phyloP scores from a whole-genome alignment of 2,888 invertebrate species.

The Campaea margaritaria region DNA sequence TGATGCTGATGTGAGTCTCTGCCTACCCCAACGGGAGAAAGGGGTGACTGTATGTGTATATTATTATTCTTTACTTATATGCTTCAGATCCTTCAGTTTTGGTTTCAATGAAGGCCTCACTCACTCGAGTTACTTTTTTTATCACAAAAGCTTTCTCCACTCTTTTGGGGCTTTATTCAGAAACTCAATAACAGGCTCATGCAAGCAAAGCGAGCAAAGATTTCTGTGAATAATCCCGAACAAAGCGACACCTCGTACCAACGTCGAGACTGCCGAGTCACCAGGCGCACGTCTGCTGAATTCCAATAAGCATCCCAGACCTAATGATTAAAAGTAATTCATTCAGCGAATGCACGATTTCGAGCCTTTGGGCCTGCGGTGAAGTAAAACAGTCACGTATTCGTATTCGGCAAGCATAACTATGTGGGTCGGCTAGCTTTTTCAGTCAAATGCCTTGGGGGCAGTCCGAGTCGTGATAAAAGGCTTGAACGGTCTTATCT shows the following conservation, averaged over 20 bases:
- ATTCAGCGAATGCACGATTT: conserved; percentile 54
- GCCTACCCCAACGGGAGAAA: too few relatives aligned
- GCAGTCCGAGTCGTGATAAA: conserved; percentile 38
- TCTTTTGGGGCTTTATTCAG: conserved; percentile 3
- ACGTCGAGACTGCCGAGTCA: conserved; percentile 41
- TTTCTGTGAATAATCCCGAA: conserved; percentile 36
- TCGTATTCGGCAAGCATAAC: conserved; percentile 43
- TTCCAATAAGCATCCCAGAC: conserved; percentile 53
- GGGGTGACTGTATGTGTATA: too few relatives aligned
- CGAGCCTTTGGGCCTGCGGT: conserved; percentile 41
- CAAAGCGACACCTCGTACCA: conserved; percentile 42
- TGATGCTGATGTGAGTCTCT: too few relatives aligned
- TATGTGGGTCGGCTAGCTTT: conserved; percentile 45
- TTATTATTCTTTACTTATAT: too few relatives aligned
- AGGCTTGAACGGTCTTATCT: conserved; percentile 37
- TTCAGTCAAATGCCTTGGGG: conserved; percentile 45
- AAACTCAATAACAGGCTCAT: conserved; percentile 12
- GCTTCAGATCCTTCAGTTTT: too few relatives aligned
- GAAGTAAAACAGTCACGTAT: conserved; percentile 58
- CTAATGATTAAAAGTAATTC: conserved; percentile 61
- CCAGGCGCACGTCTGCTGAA: conserved; percentile 42
- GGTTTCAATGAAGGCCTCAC: neutral
- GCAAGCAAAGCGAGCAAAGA: conserved; percentile 17
- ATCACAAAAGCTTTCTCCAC: neutral
- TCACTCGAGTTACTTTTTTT: neutral